These are phyloP conservation scores for Notothenia rossii DNA, from an alignment of 2,113 vertebrate genomes.

Conservation along the genomic window DNA sequence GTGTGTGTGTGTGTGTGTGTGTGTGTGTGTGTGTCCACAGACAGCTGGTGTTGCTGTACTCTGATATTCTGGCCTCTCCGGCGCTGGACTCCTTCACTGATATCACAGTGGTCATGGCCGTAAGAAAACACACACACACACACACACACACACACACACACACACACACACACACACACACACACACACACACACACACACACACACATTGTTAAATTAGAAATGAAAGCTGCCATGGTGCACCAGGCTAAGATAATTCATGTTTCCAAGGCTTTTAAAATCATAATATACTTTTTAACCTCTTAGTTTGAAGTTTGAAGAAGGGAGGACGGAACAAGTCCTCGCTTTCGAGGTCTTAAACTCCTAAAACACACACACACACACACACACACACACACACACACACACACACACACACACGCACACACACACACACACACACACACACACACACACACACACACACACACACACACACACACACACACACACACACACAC, in stretches of 20 bases:
- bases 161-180: background rate
- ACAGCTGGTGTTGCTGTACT: slow-evolving; percentile 83
- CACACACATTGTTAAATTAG: too few relatives aligned
- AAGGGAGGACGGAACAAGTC: background rate
- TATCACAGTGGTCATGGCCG: slow-evolving; percentile 88
- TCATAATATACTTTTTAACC: too few relatives aligned
- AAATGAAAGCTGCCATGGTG: too few relatives aligned
- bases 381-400: background rate
- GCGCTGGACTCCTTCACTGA: slow-evolving; percentile 84
- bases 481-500: background rate
- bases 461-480: too few relatives aligned
- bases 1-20: slow-evolving; percentile 12
- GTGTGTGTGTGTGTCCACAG: slow-evolving; percentile 68
- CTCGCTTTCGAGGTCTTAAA: background rate
- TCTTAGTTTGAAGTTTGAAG: background rate
- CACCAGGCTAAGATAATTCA: too few relatives aligned
- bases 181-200: too few relatives aligned
- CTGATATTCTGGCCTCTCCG: slow-evolving; percentile 88
- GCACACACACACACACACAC: background rate
- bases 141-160: slow-evolving; percentile 13
- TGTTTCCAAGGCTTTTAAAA: too few relatives aligned
- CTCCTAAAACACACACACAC: background rate
- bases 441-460: too few relatives aligned
- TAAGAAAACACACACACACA: slow-evolving; percentile 78
- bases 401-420: background rate